These are phyloP conservation scores for Fratercula arctica DNA, from an alignment of 2,797 vertebrate genomes.

Conservation along the genomic window DNA sequence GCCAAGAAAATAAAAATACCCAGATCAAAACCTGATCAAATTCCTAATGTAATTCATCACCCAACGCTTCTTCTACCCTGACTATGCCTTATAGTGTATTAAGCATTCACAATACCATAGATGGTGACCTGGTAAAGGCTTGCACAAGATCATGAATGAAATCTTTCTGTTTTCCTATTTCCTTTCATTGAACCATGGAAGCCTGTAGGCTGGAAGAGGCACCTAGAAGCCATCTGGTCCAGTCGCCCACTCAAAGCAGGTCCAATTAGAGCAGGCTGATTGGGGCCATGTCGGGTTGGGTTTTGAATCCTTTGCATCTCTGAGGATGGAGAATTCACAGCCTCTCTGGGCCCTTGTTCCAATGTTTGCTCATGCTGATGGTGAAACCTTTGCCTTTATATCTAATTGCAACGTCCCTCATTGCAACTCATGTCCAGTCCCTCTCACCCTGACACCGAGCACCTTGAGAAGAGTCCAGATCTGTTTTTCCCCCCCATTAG, in stretches of 20 bases:
- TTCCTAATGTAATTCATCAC: neutral
- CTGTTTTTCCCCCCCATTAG: neutral
- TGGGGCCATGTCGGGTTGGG: neutral
- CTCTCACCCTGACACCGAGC: neutral
- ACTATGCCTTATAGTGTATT: neutral
- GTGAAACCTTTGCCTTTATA: neutral
- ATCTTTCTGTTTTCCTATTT: neutral
- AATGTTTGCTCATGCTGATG: accelerated
- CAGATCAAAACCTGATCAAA: neutral
- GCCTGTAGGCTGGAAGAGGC: neutral
- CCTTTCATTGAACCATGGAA: neutral
- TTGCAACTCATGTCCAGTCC: neutral
- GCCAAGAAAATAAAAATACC: neutral
- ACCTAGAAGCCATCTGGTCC: neutral
- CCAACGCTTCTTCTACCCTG: neutral
- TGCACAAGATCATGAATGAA: neutral
- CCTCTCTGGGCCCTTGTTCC: neutral
- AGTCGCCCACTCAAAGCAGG: neutral
- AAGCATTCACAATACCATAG: neutral
- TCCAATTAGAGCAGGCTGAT: neutral
- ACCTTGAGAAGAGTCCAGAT: neutral
- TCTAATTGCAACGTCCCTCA: neutral
- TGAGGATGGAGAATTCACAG: neutral
- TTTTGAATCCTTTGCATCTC: neutral
- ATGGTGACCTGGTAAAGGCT: neutral